Evolutionary conservation across 2,113 vertebrate species (phyloP).

Genomic region (Thermophis baileyi): DNA sequence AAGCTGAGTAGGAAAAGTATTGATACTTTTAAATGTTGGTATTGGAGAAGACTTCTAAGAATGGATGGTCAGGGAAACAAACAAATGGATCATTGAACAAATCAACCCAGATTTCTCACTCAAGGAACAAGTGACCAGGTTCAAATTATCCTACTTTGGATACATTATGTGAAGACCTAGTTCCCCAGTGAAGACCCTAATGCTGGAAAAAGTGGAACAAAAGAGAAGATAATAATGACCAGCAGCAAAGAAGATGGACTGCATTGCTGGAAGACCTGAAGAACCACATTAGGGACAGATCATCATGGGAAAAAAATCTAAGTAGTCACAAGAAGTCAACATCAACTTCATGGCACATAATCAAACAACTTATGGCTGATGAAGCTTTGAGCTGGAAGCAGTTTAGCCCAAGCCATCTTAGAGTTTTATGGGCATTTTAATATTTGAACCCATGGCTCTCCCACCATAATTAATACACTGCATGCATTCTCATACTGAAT

Average conservation of each 20-base stretch:
- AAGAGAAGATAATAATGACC: not conserved
- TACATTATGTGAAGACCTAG: not conserved
- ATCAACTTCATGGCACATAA: not conserved
- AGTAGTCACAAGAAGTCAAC: not conserved
- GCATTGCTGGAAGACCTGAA: not conserved
- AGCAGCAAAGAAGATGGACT: not conserved
- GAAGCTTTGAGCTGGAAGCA: not conserved
- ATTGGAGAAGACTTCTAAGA: not conserved
- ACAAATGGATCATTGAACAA: not conserved
- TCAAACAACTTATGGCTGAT: not conserved
- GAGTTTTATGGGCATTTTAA: not conserved
- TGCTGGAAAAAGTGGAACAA: not conserved
- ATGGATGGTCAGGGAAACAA: not conserved
- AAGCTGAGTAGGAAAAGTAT: not conserved
- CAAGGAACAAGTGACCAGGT: not conserved
- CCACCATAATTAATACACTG: not conserved
- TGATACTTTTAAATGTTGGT: not conserved
- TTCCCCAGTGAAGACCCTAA: not conserved
- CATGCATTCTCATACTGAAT: not conserved
- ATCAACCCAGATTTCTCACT: too few species aligned
- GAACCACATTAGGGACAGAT: not conserved
- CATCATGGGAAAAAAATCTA: not conserved
- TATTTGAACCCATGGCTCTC: not conserved
- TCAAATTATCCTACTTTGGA: not conserved
- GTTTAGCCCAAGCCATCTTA: not conserved